Evolutionary conservation across 2,797 vertebrate species (phyloP).

Genomic region (Siniperca scherzeri): DNA sequence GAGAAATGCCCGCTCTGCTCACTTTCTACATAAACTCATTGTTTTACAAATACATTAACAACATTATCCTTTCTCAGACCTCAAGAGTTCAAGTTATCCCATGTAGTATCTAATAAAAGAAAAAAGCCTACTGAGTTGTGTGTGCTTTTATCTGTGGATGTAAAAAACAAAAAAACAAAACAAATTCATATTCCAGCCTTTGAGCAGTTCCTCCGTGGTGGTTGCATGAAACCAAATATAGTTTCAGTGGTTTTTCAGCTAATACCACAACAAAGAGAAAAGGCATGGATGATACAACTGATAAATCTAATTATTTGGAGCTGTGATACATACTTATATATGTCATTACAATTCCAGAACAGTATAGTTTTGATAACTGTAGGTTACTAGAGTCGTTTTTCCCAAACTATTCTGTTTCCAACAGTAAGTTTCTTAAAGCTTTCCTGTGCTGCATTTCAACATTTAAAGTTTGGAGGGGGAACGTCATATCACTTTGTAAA

Average conservation of each 20-base stretch:
- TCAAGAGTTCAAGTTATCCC: not conserved
- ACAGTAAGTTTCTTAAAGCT: too few species aligned
- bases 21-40: conserved; percentile 4
- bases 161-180: not conserved
- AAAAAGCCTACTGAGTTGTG: not conserved
- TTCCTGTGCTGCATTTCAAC: not conserved
- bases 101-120: not conserved
- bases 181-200: conserved; percentile 35
- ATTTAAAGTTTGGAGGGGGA: not conserved
- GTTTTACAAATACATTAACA: not conserved
- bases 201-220: conserved; percentile 47
- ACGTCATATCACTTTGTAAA: not conserved
- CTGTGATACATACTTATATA: not conserved
- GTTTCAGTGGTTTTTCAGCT: conserved; percentile 80
- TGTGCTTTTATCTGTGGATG: not conserved
- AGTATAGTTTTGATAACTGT: not conserved
- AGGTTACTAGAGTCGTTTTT: not conserved
- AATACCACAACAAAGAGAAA: conserved; percentile 71
- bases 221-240: conserved; percentile 51
- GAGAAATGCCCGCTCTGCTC: not conserved
- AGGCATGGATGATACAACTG: not conserved
- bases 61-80: not conserved
- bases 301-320: conserved; percentile 15
- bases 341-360: not conserved
- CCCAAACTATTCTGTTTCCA: not conserved